phyloP scores from a whole-genome alignment of 2,888 invertebrate species.

The Microchrysa polita region DNA sequence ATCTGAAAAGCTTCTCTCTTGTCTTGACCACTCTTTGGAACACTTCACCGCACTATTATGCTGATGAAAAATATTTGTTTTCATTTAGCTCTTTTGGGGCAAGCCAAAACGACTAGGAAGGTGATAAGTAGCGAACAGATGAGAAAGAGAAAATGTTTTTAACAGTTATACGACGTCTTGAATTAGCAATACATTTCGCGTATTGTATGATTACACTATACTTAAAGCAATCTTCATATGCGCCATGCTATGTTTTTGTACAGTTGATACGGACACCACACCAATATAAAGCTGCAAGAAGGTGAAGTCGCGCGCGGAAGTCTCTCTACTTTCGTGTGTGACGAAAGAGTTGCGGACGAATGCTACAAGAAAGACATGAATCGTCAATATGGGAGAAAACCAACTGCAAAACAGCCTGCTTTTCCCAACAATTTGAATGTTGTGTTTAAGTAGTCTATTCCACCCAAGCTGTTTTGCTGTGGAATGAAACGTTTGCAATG shows the following conservation, averaged over 20 bases:
- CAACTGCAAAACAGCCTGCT: background rate
- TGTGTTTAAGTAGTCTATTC: background rate
- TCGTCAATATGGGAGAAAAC: background rate
- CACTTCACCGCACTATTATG: too few species aligned
- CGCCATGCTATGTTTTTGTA: constrained; percentile 10
- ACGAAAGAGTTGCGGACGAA: constrained; percentile 18
- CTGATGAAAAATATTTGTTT: constrained; percentile 21
- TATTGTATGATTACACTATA: constrained; percentile 43
- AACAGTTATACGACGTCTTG: constrained; percentile 37
- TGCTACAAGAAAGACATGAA: background rate
- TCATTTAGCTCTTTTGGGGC: constrained; percentile 11
- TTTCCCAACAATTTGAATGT: background rate
- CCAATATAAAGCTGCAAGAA: too few species aligned
- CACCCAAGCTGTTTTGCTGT: background rate
- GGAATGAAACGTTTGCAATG: constrained; percentile 11
- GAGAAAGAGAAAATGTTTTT: constrained; percentile 41
- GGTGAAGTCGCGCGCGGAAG: constrained; percentile 1
- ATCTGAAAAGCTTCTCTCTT: background rate
- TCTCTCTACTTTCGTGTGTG: constrained; percentile 31
- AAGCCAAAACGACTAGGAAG: constrained; percentile 19
- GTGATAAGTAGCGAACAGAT: constrained; percentile 31
- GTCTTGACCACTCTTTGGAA: background rate
- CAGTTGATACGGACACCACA: constrained; percentile 24
- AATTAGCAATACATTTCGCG: constrained; percentile 44
- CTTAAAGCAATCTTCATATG: constrained; percentile 32